Evolutionary conservation across 2,888 invertebrate genomes (phyloP).

Genomic region (Uloborus plumipes): DNA sequence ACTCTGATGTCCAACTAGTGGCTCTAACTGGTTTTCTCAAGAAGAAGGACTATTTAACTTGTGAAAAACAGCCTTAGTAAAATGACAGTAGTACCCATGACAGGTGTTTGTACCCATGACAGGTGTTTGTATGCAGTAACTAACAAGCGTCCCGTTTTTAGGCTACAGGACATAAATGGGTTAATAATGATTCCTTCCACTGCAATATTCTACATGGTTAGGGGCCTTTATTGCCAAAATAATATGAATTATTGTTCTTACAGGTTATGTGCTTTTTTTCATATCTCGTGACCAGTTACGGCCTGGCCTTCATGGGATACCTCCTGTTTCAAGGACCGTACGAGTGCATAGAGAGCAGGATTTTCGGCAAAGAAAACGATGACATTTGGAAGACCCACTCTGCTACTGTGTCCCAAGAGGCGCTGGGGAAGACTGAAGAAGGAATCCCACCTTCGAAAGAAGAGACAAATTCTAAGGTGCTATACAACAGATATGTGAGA

Average conservation of each 20-base stretch:
- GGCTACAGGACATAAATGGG: too few species aligned
- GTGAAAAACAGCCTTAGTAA: too few species aligned
- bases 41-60: too few species aligned
- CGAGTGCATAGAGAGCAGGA: conserved; percentile 17
- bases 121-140: too few species aligned
- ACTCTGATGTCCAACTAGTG: too few species aligned
- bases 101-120: too few species aligned
- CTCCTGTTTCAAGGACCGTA: conserved; percentile 53
- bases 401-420: conserved; percentile 6
- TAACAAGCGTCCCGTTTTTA: too few species aligned
- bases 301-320: conserved; percentile 46
- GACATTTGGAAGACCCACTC: conserved; percentile 30
- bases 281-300: conserved; percentile 43
- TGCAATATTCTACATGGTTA: neutral
- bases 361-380: conserved; percentile 18
- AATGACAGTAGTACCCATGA: too few species aligned
- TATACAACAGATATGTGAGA: conserved; percentile 19
- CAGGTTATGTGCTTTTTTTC: conserved; percentile 61
- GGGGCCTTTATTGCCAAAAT: neutral
- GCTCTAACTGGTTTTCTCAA: too few species aligned
- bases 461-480: conserved; percentile 20
- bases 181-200: too few species aligned
- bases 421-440: conserved; percentile 4
- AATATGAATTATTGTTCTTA: neutral
- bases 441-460: neutral